These are phyloP conservation scores for Antidorcas marsupialis DNA, from an alignment of 2,113 vertebrate species.

Conservation along the genomic window DNA sequence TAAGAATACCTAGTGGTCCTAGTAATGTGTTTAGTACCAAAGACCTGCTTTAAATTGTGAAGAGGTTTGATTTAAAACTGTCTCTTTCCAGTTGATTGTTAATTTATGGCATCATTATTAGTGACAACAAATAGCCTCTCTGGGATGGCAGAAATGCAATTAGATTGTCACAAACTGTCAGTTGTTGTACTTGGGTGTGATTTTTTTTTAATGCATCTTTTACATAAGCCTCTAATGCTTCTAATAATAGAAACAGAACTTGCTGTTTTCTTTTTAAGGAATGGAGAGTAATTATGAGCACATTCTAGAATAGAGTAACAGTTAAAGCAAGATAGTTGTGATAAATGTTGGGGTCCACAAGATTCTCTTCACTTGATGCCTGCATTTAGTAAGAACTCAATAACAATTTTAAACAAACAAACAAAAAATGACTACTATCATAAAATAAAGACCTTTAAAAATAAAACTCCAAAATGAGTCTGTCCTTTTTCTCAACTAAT, in stretches of 20 bases:
- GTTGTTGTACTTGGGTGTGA: constrained; percentile 2
- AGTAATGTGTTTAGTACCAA: constrained; percentile 42
- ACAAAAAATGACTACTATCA: not conserved
- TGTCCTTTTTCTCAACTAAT: not conserved
- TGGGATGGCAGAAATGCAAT: constrained; percentile 60
- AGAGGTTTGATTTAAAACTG: constrained; percentile 57
- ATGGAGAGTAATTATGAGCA: not conserved
- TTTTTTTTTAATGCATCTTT: constrained; percentile 46
- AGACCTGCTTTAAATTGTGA: constrained; percentile 47
- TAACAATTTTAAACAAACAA: not conserved
- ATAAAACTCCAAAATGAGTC: not conserved
- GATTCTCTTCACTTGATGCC: not conserved
- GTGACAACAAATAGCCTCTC: constrained; percentile 67
- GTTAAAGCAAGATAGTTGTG: not conserved
- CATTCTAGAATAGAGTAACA: not conserved
- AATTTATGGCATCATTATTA: constrained; percentile 70
- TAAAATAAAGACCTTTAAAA: not conserved
- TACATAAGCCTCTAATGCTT: not conserved
- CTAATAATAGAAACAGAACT: constrained; percentile 36
- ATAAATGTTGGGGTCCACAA: not conserved
- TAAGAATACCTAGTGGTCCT: constrained; percentile 29
- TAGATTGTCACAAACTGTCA: constrained; percentile 53
- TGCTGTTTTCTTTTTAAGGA: constrained; percentile 1
- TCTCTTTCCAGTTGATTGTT: constrained; percentile 53
- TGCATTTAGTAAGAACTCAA: not conserved